Base-by-base conservation (phyloP, 2,888 invertebrate species). In the Corythucha ciliata region DNA sequence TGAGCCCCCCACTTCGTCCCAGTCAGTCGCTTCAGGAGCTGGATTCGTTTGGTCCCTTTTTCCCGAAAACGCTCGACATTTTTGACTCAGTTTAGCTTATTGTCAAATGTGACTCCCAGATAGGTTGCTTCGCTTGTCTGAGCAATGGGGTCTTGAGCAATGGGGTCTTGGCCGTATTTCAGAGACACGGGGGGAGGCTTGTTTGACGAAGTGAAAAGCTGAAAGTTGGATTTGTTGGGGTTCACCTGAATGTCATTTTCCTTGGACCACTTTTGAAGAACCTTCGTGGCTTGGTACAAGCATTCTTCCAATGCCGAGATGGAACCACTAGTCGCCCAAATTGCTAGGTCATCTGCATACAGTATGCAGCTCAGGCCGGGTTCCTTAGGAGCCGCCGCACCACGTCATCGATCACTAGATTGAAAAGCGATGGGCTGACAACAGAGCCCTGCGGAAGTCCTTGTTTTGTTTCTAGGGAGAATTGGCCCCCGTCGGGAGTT, bases 171-270 rank as follows among this genome's bases (percentile, higher is more conserved):
- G n/a, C n/a, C n/a, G 16, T 36, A 36, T 36, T n/a, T 36, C 36
- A 36, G 36, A 18, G 14, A 36, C 36, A 36, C 36, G 16, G 36
- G 36, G 16, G 41, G 41, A 40, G 41, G 21, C 22, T 40, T 18
- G 14, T 20, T 40, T 40, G 41, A 40, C 7, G 22, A 14, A 40
- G 41, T 40, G 41, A 40, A 18, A 12, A 40, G 41, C 41, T 40
- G 41, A 20, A 21, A 20, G 8, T 21, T 8, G 14, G 41, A 21
- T 18, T 40, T 40, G 8, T 21, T 8, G 8, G 20, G 20, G 21
- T 40, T 40, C 10, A 40, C 24, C 21, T 18, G 20, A n/a, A 40
- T 7, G n/a, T 21, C 41, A 40, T 40, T 40, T 7, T 40, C 20
- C 41, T 20, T 40, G 18, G 21, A 18, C 41, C 41, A 40, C 8